A percentile compares a stretch with the other conserved stretches of the same genome.
These are phyloP conservation scores for Brachyhypopomus occidentalis DNA, from an alignment of 2,113 vertebrate genomes.

Conservation along the genomic window DNA sequence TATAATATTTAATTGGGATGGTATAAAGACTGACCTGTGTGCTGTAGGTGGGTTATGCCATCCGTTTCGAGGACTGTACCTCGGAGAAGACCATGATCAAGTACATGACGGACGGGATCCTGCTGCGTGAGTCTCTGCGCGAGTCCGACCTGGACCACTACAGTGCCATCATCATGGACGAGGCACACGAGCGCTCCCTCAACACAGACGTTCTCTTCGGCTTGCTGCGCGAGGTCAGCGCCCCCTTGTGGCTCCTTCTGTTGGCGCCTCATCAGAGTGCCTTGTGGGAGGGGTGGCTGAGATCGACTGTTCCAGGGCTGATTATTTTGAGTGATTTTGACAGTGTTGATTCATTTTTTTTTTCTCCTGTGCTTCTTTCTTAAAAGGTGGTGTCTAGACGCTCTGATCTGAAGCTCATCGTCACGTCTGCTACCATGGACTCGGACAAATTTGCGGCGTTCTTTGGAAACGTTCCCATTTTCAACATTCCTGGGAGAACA, in stretches of 20 bases:
- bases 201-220: constrained; percentile 98
- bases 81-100: constrained; percentile 95
- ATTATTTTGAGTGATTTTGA: background rate
- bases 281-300: too few relatives aligned
- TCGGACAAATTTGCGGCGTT: constrained; percentile 96
- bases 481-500: constrained; percentile 95
- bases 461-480: constrained; percentile 97
- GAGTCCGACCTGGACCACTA: constrained; percentile 98
- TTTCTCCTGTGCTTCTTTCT: constrained; percentile 6
- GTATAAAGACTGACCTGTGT: background rate
- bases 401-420: constrained; percentile 95
- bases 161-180: constrained; percentile 98
- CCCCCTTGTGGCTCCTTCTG: background rate
- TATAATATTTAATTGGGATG: background rate
- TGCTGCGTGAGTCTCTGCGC: constrained; percentile 94
- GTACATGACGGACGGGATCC: constrained; percentile 98
- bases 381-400: constrained; percentile 91
- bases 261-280: background rate
- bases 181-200: constrained; percentile 94
- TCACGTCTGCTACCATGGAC: constrained; percentile 98
- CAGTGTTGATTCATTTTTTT: background rate
- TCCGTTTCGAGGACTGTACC: constrained; percentile 98
- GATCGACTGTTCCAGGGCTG: background rate
- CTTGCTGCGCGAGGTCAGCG: constrained; percentile 88
- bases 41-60: constrained; percentile 91